These are phyloP conservation scores for Ceuthmochares aereus DNA, from an alignment of 2,113 vertebrate genomes.

Conservation along the genomic window DNA sequence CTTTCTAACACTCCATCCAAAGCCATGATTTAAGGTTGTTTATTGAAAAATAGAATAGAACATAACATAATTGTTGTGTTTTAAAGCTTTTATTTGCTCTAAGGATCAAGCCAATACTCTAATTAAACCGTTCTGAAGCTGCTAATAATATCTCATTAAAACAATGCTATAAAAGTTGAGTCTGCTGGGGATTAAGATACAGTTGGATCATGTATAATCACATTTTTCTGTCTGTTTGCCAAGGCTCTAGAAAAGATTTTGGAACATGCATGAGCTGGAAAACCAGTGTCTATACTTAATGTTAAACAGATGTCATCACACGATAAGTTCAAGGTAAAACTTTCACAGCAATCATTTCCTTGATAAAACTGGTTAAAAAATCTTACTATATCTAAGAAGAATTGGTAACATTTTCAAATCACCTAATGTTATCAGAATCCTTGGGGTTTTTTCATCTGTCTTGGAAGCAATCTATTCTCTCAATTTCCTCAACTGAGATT, in stretches of 20 bases:
- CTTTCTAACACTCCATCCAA: background rate
- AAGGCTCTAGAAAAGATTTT: constrained; percentile 42
- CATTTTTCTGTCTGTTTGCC: constrained; percentile 26
- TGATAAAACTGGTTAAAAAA: background rate
- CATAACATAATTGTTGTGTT: background rate
- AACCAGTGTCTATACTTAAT: constrained; percentile 25
- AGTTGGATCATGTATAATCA: constrained; percentile 32
- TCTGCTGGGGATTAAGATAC: constrained; percentile 14
- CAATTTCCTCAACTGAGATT: background rate
- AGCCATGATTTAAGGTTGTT: background rate
- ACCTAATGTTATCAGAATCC: background rate
- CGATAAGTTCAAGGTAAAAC: constrained; percentile 28
- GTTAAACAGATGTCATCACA: constrained; percentile 24
- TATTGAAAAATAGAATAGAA: background rate
- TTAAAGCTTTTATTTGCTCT: constrained; percentile 4
- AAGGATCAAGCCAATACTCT: background rate
- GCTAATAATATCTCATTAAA: constrained; percentile 43
- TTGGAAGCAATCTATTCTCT: background rate
- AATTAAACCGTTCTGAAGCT: constrained; percentile 42
- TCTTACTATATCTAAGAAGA: background rate
- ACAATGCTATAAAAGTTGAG: background rate
- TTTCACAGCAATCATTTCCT: constrained; percentile 5
- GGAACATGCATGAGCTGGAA: background rate
- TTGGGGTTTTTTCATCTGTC: background rate
- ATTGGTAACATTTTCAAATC: background rate